A percentile compares a stretch with the other conserved stretches of the same genome.
phyloP scores from a whole-genome alignment of 2,888 invertebrate genomes.

The Didymodactylos carnosus region DNA sequence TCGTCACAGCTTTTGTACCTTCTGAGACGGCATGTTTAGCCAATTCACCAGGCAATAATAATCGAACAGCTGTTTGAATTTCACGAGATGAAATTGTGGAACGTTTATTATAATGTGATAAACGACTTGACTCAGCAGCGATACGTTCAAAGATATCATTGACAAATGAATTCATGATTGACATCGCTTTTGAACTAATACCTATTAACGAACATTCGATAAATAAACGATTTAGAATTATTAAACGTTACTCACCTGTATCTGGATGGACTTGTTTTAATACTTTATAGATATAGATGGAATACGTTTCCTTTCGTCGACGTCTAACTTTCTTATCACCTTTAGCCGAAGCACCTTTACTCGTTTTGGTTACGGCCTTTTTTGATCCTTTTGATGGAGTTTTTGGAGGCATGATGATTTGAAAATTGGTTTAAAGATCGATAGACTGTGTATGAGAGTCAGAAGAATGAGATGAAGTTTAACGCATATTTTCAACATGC shows the following conservation, averaged over 20 bases:
- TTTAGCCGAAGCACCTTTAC: conserved; percentile 1
- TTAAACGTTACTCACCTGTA: conserved; percentile 18
- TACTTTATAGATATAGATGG: conserved; percentile 13
- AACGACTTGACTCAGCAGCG: conserved; percentile 22
- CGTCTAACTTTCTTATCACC: not conserved
- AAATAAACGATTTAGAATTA: not conserved
- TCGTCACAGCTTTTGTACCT: conserved; percentile 18
- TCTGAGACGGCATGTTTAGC: conserved; percentile 18
- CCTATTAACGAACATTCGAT: conserved; percentile 23
- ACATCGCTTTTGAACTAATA: conserved; percentile 22
- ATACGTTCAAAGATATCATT: conserved; percentile 27
- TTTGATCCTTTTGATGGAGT: conserved; percentile 7
- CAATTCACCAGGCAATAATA: conserved; percentile 17
- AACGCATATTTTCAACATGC: no score
- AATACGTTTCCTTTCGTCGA: conserved; percentile 12
- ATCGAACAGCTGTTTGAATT: conserved; percentile 18
- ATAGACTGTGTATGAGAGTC: no score
- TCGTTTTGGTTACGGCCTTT: conserved; percentile 1
- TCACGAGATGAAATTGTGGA: conserved; percentile 17
- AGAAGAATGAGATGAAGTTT: no score
- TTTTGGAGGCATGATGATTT: conserved; percentile 12
- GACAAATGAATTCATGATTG: conserved; percentile 19
- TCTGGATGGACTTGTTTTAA: conserved; percentile 15
- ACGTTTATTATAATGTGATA: conserved; percentile 22
- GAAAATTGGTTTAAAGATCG: no score